Percentiles rank a stretch among this genome's conserved stretches.
phyloP scores from a whole-genome alignment of 2,888 invertebrate genomes.

The Agrochola lota region DNA sequence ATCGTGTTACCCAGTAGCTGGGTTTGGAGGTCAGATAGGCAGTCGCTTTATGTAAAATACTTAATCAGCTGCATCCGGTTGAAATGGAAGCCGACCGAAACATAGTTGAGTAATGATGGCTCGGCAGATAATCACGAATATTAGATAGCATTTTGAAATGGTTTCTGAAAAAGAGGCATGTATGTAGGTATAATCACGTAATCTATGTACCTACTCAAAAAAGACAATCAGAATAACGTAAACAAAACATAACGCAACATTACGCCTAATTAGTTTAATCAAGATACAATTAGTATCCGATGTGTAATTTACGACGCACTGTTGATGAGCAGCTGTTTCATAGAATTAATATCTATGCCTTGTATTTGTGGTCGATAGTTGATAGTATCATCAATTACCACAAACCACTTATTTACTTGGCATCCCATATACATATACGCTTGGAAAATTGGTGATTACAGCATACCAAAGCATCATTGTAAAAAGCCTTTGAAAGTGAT shows the following conservation, averaged over 20 bases:
- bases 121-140: background rate
- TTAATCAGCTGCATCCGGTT: background rate
- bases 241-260: constrained; percentile 13
- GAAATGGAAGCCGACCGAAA: background rate
- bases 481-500: background rate
- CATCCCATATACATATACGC: no score
- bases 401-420: background rate
- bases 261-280: constrained; percentile 44
- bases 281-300: constrained; percentile 47
- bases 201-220: background rate
- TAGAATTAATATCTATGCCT: background rate
- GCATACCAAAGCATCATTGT: background rate
- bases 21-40: no score
- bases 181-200: background rate
- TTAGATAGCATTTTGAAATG: background rate
- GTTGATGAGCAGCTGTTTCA: constrained; percentile 7
- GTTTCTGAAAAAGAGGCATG: background rate
- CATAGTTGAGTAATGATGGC: background rate
- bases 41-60: background rate
- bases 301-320: constrained; percentile 37
- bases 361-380: background rate
- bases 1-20: background rate
- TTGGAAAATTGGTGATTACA: background rate
- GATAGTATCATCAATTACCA: background rate
- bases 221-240: constrained; percentile 28